Percentiles rank a stretch among this genome's conserved stretches.
phyloP scores from a whole-genome alignment of 2,888 invertebrate genomes.

The Xestia rhomboidea region DNA sequence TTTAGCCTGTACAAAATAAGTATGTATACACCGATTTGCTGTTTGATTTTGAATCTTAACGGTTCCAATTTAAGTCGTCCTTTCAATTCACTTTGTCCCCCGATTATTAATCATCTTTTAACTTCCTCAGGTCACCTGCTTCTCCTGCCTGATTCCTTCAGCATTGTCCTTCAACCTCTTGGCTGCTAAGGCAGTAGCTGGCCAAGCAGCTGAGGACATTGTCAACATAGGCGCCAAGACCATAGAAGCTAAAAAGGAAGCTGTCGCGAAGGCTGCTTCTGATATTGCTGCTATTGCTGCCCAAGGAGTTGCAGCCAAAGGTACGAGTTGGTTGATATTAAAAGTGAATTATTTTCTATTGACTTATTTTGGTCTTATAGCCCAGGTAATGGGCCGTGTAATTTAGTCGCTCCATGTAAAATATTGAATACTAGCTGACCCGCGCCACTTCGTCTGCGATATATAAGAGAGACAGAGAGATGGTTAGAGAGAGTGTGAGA shows the following conservation, averaged over 20 bases:
- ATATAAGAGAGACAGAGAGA: no score
- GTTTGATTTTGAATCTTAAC: background rate
- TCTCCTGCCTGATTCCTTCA: slow-evolving; percentile 72
- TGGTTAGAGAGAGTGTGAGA: no score
- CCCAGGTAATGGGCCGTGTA: background rate
- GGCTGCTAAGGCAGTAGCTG: slow-evolving; percentile 23
- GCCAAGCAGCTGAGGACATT: slow-evolving; percentile 30
- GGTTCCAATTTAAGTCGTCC: background rate
- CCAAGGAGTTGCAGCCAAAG: slow-evolving; percentile 26
- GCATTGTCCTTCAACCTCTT: slow-evolving; percentile 42
- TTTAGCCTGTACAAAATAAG: background rate
- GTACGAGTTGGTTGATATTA: slow-evolving; percentile 24
- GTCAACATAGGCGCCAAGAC: background rate
- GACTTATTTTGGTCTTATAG: no score
- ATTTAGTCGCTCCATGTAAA: background rate
- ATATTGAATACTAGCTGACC: no score
- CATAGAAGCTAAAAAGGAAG: slow-evolving; percentile 38
- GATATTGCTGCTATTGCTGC: slow-evolving; percentile 49
- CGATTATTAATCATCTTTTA: background rate
- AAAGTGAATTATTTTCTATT: background rate
- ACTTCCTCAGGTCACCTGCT: slow-evolving; percentile 73
- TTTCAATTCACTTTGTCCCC: background rate
- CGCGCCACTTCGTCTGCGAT: no score
- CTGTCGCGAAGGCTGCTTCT: slow-evolving; percentile 15
- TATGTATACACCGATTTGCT: background rate